phyloP scores from a whole-genome alignment of 2,113 vertebrate species.

The Puma concolor region DNA sequence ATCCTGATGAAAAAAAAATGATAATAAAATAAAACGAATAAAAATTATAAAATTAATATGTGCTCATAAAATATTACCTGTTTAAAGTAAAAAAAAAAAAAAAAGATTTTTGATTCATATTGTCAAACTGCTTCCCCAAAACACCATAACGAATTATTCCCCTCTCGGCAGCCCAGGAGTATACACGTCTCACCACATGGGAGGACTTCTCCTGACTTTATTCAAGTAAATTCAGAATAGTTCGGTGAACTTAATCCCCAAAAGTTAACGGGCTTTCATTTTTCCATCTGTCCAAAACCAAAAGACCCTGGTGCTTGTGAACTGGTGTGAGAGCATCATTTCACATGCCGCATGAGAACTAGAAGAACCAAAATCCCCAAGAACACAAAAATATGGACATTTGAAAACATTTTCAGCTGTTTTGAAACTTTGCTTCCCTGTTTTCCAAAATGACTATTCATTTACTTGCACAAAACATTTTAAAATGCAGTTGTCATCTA shows the following conservation, averaged over 20 bases:
- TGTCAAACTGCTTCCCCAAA: not conserved
- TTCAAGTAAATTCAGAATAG: not conserved
- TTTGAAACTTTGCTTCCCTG: slow-evolving; percentile 77
- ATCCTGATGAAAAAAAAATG: not conserved
- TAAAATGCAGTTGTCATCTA: slow-evolving; percentile 93
- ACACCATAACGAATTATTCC: too few species aligned
- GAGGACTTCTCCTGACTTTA: not conserved
- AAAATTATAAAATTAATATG: not conserved
- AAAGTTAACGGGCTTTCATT: not conserved
- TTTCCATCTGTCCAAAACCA: not conserved
- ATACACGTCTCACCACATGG: fast-evolving
- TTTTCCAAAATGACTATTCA: slow-evolving; percentile 79
- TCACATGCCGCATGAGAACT: not conserved
- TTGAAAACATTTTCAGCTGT: slow-evolving; percentile 71
- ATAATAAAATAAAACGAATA: not conserved
- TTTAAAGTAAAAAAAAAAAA: not conserved
- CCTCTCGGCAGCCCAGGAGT: not conserved
- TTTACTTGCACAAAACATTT: slow-evolving; percentile 85
- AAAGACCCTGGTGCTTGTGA: not conserved
- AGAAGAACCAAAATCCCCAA: not conserved
- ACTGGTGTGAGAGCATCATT: not conserved
- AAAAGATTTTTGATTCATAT: not conserved
- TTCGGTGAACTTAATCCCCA: not conserved
- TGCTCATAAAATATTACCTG: not conserved
- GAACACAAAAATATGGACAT: not conserved